These are phyloP conservation scores for Parauchenoglanis ngamensis DNA, from an alignment of 2,797 vertebrate species.

Conservation along the genomic window DNA sequence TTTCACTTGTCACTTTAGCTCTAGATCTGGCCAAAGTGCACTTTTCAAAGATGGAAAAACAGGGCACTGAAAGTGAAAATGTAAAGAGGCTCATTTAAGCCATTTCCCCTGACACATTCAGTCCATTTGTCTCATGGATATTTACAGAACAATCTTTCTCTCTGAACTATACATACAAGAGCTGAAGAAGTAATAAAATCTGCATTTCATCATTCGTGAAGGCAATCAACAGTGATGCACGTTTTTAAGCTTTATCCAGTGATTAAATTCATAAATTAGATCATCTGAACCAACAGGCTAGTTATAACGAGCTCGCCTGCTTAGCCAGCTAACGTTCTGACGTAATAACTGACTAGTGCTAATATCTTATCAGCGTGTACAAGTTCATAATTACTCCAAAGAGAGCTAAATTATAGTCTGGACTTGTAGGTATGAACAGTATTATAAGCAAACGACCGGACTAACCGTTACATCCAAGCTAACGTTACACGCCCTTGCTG, in stretches of 20 bases:
- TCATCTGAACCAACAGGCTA: not conserved
- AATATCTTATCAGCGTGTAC: not conserved
- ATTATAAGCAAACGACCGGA: not conserved
- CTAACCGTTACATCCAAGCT: not conserved
- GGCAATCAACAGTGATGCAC: too few relatives aligned
- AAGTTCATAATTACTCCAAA: not conserved
- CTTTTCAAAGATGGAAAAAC: not conserved
- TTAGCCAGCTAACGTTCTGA: not conserved
- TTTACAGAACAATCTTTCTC: not conserved
- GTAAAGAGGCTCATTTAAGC: not conserved
- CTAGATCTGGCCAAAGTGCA: not conserved
- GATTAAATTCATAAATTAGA: not conserved
- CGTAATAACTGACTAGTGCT: not conserved
- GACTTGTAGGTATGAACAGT: not conserved
- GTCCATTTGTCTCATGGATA: not conserved
- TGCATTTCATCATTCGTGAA: not conserved
- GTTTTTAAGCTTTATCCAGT: not conserved
- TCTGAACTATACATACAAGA: not conserved
- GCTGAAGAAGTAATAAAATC: not conserved
- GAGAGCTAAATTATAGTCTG: too few relatives aligned
- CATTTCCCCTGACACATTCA: not conserved
- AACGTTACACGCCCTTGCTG: slow-evolving; percentile 41
- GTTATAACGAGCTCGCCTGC: not conserved
- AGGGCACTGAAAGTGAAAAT: not conserved
- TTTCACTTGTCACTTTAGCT: not conserved